Evolutionary conservation across 2,888 invertebrate species (phyloP), one percentile per base, ranked within the genome.

Genomic region (Portevinia maculata): DNA sequence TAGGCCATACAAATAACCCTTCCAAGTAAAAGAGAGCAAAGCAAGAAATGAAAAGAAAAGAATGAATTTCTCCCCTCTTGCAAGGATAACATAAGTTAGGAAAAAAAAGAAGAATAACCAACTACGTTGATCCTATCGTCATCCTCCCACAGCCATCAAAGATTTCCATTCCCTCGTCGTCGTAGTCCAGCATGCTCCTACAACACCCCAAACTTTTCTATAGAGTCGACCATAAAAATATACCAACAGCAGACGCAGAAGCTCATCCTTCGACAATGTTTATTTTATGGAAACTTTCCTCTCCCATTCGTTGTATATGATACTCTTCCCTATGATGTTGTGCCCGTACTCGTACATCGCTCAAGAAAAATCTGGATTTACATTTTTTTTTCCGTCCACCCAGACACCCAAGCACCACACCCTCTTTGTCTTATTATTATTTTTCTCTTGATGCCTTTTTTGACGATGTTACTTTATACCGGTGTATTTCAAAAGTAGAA

Each of bases 261-360:
- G 70, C 81, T 81, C 70, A 71, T 81, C 70, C 64, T 71, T 76
- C 53, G 59, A 71, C 70, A 76, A 81, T 81, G 81, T 81, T 81
- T 81, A 81, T 81, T 81, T 81, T 81, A 81, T 79, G 39, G 39
- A 46, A 71, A 65, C 57, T 52, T 48, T 65, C 48, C 73, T 73
- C 69, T 55, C 39, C 62, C 64, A 65, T 46, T 71, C 52, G 50
- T 39, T 32, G 55, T 39, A 57, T 75, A 65, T 71, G 64, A 65
- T 75, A 81, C 75, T 70, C 65, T 65, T 39, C 59, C 39, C 52
- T 15, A 9, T 11, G 24, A 30, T 46, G 55, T 65, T 65, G 39
- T 70, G 50, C 57, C 67, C 37, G 13, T 3, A 24, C 24, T n/a
- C 17, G 21, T 74, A 48, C 57, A 62, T 75, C 79, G 64, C 59